Conservation (phyloP, 2,113 vertebrate genomes). For the Nannobrachium achirus region DNA sequence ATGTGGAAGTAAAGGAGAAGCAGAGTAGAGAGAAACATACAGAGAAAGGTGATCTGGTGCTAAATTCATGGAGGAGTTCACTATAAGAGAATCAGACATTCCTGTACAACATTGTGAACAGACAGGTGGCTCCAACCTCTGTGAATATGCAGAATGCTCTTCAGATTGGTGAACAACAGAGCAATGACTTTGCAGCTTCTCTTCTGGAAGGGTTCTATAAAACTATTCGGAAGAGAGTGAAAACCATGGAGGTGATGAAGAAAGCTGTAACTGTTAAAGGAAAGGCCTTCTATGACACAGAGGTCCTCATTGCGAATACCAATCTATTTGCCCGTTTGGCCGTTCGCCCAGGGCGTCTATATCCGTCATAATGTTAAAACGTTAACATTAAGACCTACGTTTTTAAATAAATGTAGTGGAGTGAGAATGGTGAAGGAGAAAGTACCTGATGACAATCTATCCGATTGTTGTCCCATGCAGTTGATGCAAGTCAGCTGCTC, state of each 20-base stretch:
- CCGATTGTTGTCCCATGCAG: constrained; percentile 12
- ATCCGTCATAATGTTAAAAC: too few species aligned
- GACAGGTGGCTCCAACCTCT: constrained; percentile 9
- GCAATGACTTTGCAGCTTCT: constrained; percentile 3
- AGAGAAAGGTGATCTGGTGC: constrained; percentile 3
- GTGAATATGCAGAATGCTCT: constrained; percentile 17
- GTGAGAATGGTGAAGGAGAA: too few species aligned
- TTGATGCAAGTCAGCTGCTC: constrained; percentile 13
- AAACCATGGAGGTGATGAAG: constrained; percentile 23
- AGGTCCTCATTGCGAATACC: constrained; percentile 9
- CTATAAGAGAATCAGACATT: constrained; percentile 7
- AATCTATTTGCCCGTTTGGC: too few species aligned
- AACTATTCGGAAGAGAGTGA: neutral
- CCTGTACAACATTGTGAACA: constrained; percentile 10
- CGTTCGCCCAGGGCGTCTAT: too few species aligned
- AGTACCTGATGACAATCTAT: constrained; percentile 17
- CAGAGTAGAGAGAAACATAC: constrained; percentile 21
- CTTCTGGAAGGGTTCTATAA: constrained; percentile 7
- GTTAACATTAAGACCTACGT: too few species aligned
- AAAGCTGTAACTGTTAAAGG: constrained; percentile 9
- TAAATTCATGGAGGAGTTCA: constrained; percentile 17
- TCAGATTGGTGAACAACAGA: constrained; percentile 10
- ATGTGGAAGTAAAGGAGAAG: constrained; percentile 8
- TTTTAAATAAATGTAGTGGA: too few species aligned
- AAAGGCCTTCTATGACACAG: constrained; percentile 19